Evolutionary conservation across 2,797 vertebrate genomes (phyloP), one percentile per base, ranked within the genome.

Genomic region (Alfaro cultratus): DNA sequence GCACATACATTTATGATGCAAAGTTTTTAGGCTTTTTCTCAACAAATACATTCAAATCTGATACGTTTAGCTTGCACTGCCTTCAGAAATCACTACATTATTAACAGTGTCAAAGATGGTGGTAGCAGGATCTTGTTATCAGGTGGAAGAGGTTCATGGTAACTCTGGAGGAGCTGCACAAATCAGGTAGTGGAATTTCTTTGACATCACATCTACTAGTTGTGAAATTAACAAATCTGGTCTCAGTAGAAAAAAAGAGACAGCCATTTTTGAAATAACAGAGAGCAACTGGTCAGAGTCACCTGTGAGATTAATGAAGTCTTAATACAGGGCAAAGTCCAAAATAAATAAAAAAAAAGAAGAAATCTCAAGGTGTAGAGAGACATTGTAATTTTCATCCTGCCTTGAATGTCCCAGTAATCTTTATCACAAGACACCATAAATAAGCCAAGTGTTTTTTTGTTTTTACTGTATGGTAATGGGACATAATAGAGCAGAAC

Each of bases 401-500:
- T 86, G 80, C 80, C 26, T 68, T 4, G 74, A 85, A 85, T 67
- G 64, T 85, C 81, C 79, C 23, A 36, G 36, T 83, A 84, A 83
- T 80, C 81, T 85, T 39, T 29, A 68, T 86, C 84, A 78, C 76
- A 91, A 82, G 79, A 73, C 57, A 76, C 70, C 29, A 80, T 73
- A 83, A 87, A 91, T 83, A 85, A 81, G 73, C 80, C 78, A 68
- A 68, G 11, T 68, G 23, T 23, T 15, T 68, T 57, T 80, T 0
- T 15, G n/a, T 85, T 89, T 88, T 87, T 79, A 91, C 80, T 60
- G 85, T 60, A 77, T 87, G 89, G 83, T 93, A 93, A 93, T 93
- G 85, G 80, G 53, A 79, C 80, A 79, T 87, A 89, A 91, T 91
- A 89, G 87, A 84, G 90, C 91, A 88, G 88, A 92, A 89, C 88